These are phyloP conservation scores for Stenodera caucasica DNA, from an alignment of 2,888 invertebrate species.

Conservation along the genomic window DNA sequence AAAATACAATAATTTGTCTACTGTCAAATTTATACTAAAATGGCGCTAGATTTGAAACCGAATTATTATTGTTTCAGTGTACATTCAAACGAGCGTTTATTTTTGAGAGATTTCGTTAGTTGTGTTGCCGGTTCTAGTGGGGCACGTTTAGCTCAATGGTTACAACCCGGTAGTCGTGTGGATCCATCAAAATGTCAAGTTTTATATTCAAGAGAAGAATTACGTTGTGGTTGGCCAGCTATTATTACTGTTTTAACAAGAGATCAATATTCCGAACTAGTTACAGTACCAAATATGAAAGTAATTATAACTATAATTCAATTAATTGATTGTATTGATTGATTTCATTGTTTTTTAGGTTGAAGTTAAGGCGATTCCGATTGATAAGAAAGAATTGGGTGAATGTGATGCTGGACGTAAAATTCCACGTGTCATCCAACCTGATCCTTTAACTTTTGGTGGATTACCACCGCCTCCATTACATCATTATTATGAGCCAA, in stretches of 20 bases:
- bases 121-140: slow-evolving; percentile 83
- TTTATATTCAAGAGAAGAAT: slow-evolving; percentile 69
- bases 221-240: slow-evolving; percentile 82
- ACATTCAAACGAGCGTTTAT: slow-evolving; percentile 88
- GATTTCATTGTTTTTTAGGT: slow-evolving; percentile 55
- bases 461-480: slow-evolving; percentile 66
- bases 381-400: slow-evolving; percentile 67
- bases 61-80: slow-evolving; percentile 61
- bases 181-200: slow-evolving; percentile 88
- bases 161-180: slow-evolving; percentile 89
- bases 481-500: slow-evolving; percentile 79
- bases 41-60: background rate
- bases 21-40: background rate
- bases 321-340: background rate
- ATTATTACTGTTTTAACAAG: slow-evolving; percentile 78
- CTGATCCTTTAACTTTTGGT: slow-evolving; percentile 64
- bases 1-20: background rate
- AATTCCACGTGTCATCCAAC: slow-evolving; percentile 60
- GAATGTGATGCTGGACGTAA: slow-evolving; percentile 64
- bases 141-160: slow-evolving; percentile 90
- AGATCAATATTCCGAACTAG: slow-evolving; percentile 91
- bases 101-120: slow-evolving; percentile 88
- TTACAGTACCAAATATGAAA: slow-evolving; percentile 81
- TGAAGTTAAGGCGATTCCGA: slow-evolving; percentile 73
- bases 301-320: slow-evolving; percentile 56